phyloP scores from a whole-genome alignment of 2,797 vertebrate genomes.

The Macropodus opercularis region DNA sequence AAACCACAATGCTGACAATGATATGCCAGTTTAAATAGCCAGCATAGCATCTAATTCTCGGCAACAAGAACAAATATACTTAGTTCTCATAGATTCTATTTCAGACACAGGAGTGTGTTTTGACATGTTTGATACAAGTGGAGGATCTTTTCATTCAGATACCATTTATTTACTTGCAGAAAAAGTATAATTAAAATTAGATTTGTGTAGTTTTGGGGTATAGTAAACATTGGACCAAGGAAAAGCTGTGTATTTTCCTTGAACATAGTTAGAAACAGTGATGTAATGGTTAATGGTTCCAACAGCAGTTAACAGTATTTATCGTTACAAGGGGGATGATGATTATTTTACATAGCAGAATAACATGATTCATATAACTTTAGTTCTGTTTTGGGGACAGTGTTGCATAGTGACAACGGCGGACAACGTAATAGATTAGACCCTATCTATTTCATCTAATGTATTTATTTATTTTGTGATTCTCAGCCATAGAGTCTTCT shows the following conservation, averaged over 20 bases:
- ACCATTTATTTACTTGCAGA: slow-evolving; percentile 11
- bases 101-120: slow-evolving; percentile 12
- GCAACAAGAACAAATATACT: slow-evolving; percentile 4
- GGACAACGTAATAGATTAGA: slow-evolving; percentile 35
- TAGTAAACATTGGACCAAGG: slow-evolving; percentile 8
- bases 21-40: background rate
- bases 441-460: slow-evolving; percentile 45
- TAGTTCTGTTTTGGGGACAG: slow-evolving; percentile 9
- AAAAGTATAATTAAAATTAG: slow-evolving; percentile 2
- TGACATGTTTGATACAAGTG: slow-evolving; percentile 6
- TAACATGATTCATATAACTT: slow-evolving; percentile 22
- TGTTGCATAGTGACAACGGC: slow-evolving; percentile 18
- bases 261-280: slow-evolving; percentile 24
- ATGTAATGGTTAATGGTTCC: slow-evolving; percentile 19
- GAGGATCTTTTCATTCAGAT: background rate
- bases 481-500: slow-evolving; percentile 39
- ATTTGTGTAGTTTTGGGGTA: background rate
- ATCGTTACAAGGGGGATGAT: slow-evolving; percentile 11
- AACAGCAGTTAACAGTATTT: slow-evolving; percentile 29
- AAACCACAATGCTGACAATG: background rate
- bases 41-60: background rate
- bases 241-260: slow-evolving; percentile 19
- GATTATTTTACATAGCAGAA: slow-evolving; percentile 19
- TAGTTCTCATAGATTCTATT: background rate
- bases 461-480: slow-evolving; percentile 78